phyloP scores from a whole-genome alignment of 2,888 invertebrate genomes.

The Lottia gigantea region DNA sequence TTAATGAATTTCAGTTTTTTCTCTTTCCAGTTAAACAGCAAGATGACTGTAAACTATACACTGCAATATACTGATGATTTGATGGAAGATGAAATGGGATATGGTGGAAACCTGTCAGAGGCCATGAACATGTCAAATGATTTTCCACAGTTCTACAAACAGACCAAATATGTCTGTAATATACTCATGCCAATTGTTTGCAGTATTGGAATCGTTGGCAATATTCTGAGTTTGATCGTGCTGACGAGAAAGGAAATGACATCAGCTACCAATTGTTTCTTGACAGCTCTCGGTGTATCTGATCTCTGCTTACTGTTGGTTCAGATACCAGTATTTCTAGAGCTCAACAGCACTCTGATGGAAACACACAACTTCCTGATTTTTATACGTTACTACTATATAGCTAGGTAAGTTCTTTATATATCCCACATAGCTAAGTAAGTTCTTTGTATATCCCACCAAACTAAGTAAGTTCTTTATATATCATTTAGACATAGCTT shows the following conservation, averaged over 20 bases:
- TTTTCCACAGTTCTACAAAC: slow-evolving; percentile 25
- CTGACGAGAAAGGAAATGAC: slow-evolving; percentile 38
- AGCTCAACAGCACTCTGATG: slow-evolving; percentile 24
- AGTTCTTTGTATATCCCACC: too few relatives aligned
- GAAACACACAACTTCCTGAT: slow-evolving; percentile 25
- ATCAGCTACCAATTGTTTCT: slow-evolving; percentile 38
- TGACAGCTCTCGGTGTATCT: slow-evolving; percentile 40
- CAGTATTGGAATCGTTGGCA: slow-evolving; percentile 38
- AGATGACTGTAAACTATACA: too few relatives aligned
- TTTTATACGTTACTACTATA: slow-evolving; percentile 32
- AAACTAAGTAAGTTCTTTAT: too few relatives aligned
- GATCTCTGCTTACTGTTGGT: slow-evolving; percentile 36
- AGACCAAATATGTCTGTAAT: slow-evolving; percentile 27
- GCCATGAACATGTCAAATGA: too few relatives aligned
- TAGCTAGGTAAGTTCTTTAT: slow-evolving; percentile 33
- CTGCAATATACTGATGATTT: too few relatives aligned
- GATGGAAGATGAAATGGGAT: too few relatives aligned
- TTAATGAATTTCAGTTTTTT: too few relatives aligned
- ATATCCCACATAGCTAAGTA: background rate
- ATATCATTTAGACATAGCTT: too few relatives aligned
- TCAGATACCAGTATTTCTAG: slow-evolving; percentile 34
- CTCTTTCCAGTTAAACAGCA: too few relatives aligned
- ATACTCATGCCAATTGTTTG: slow-evolving; percentile 35
- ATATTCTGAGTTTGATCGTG: slow-evolving; percentile 37
- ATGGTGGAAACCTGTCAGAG: too few relatives aligned